Evolutionary conservation across 2,113 vertebrate genomes (phyloP), one percentile per base, ranked within the genome.

Genomic region (Ranitomeya imitator): DNA sequence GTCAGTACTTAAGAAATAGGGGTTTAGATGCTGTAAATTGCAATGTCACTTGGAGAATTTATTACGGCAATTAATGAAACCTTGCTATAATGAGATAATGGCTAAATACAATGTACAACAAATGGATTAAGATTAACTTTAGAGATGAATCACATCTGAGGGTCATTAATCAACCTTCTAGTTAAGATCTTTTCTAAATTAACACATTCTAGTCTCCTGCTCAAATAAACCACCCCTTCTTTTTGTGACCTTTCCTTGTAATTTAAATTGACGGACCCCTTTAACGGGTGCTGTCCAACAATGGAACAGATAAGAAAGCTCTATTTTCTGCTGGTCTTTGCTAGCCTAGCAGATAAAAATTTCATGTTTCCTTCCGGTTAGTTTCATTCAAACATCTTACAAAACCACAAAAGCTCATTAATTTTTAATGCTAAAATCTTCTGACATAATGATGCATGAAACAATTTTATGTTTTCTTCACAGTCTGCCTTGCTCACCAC

Each of bases 401-500:
- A 15, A 37, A 26, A 52, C 85, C 77, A 55, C 59, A 55, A 79
- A 67, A 65, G 60, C 59, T 69, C 60, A 57, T 79, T 80, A 26
- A 79, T 67, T 16, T 86, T 86, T 86, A 79, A 78, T 79, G 77
- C 23, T 86, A 79, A 86, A 79, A 79, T 69, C 85, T 79, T 80
- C 85, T 67, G 85, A 80, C 60, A 86, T 69, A 86, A 86, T 86
- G 74, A 86, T 79, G 85, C 85, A 86, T 79, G 76, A 79, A 86
- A 79, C 45, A 31, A 55, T 14, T 23, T 67, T 69, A 69, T 79
- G 77, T 86, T 79, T 67, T 67, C n/a, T 79, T 77, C 57, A 26
- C 74, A 52, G 31, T 79, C 63, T 85, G 71, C 71, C 69, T 45
- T 23, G 16, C 71, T 76, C 59, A 63, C 74, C 85, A 60, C 74